These are phyloP conservation scores for Biston stratarius DNA, from an alignment of 2,888 invertebrate species.

Conservation along the genomic window DNA sequence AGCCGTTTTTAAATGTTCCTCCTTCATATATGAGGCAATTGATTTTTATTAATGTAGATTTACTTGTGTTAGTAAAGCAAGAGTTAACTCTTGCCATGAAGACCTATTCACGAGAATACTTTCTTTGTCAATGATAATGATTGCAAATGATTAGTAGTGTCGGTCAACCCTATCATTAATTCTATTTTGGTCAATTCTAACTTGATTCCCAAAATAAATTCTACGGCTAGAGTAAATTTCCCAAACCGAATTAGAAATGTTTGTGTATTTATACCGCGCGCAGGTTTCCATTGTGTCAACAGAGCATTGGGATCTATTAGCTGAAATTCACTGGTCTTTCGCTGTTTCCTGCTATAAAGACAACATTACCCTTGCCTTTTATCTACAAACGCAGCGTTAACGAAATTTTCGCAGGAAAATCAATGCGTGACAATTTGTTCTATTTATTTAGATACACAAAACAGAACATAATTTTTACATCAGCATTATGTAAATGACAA, in stretches of 20 bases:
- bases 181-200: background rate
- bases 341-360: slow-evolving; percentile 21
- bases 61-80: too few species aligned
- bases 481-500: too few species aligned
- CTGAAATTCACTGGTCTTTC: slow-evolving; percentile 18
- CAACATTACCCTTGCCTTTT: slow-evolving; percentile 19
- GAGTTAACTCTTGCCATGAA: too few species aligned
- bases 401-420: slow-evolving; percentile 25
- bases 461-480: too few species aligned
- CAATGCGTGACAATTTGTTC: slow-evolving; percentile 14
- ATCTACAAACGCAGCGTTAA: slow-evolving; percentile 19
- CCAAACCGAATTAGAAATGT: slow-evolving; percentile 17
- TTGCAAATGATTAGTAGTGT: background rate
- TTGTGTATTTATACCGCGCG: slow-evolving; percentile 6
- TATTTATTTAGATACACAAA: too few species aligned
- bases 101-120: too few species aligned
- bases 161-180: too few species aligned
- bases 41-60: too few species aligned
- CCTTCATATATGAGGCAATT: too few species aligned
- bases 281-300: slow-evolving; percentile 14
- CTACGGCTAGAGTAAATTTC: background rate
- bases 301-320: slow-evolving; percentile 17
- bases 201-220: slow-evolving; percentile 8
- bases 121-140: too few species aligned
- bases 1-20: too few species aligned